Base-by-base conservation (phyloP, 1,140 invertebrate genomes). In the Drosophila sechellia region DNA sequence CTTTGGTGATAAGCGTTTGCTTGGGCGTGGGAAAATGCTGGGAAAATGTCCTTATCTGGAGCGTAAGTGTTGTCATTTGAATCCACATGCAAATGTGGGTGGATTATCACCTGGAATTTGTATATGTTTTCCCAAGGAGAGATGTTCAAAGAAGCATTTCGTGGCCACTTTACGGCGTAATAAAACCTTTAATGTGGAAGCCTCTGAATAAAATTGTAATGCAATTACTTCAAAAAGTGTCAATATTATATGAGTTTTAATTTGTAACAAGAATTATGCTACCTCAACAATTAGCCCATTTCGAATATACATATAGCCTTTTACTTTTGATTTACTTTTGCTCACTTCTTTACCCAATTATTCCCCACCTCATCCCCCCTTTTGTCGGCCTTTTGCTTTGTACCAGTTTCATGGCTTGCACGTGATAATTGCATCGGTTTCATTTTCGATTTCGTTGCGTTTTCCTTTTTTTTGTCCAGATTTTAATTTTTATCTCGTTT, bases 321-420 rank as follows among this genome's bases (percentile, higher is more conserved):
- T 72, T 52, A 56, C 39, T 66, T 80, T 80, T 65, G 37, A 52
- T 71, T 55, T 53, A 46, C 39, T 53, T 59, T 25, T 4, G 39
- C 17, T n/a, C 8, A 17, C 39, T 8, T 25, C 11, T 12, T 12
- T 53, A 13, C 37, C 37, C 37, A 5, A 31, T 31, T 31, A 31
- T 31, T 31, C 37, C 11, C 15, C 27, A 17, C 0, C 11, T 8
- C 3, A 37, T 43, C 39, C 40, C 17, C 45, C 4, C 22, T 11
- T 13, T 42, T 27, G 39, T 52, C 27, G 17, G 35, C 39, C 40
- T 60, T 56, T 58, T 58, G 50, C 35, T 65, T 63, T 73, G 77
- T 55, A 73, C 65, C 73, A 89, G 81, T 86, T 90, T 87, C 77
- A 90, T 90, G 80, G 77, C 68, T 84, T 90, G 89, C 87, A 86